Evolutionary conservation across 2,797 vertebrate genomes (phyloP).

Genomic region (Anguilla marmorata): DNA sequence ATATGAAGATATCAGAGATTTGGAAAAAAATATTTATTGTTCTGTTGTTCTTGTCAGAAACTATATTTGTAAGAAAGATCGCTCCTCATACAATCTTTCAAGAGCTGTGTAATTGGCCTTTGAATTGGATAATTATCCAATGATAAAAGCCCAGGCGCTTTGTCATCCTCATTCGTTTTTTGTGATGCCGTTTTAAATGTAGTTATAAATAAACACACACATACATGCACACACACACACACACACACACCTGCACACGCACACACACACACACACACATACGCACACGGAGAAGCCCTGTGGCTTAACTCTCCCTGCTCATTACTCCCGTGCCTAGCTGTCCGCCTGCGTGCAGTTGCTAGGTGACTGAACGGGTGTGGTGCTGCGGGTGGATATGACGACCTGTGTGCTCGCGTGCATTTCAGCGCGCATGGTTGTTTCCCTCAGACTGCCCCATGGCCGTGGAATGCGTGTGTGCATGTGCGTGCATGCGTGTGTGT

Average conservation of each 20-base stretch:
- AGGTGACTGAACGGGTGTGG: neutral
- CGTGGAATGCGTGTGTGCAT: constrained; percentile 1
- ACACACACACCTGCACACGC: neutral
- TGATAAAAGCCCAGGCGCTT: neutral
- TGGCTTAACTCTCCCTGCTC: neutral
- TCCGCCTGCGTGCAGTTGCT: neutral
- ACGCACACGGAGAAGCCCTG: neutral
- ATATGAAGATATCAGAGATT: neutral
- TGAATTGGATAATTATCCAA: neutral
- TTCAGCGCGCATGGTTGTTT: neutral
- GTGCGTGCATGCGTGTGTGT: neutral
- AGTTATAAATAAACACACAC: neutral
- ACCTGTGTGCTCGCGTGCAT: neutral
- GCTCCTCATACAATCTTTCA: neutral
- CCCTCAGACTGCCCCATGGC: neutral
- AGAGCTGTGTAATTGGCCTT: neutral
- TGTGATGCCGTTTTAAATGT: neutral
- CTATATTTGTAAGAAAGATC: neutral
- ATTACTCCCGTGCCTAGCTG: neutral
- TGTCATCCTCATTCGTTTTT: neutral
- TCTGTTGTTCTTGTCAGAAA: neutral
- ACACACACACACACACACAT: neutral
- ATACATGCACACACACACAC: neutral
- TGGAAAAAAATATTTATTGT: neutral
- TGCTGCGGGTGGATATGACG: neutral